phyloP scores from a whole-genome alignment of 2,888 invertebrate species.

The Philaethria dido region DNA sequence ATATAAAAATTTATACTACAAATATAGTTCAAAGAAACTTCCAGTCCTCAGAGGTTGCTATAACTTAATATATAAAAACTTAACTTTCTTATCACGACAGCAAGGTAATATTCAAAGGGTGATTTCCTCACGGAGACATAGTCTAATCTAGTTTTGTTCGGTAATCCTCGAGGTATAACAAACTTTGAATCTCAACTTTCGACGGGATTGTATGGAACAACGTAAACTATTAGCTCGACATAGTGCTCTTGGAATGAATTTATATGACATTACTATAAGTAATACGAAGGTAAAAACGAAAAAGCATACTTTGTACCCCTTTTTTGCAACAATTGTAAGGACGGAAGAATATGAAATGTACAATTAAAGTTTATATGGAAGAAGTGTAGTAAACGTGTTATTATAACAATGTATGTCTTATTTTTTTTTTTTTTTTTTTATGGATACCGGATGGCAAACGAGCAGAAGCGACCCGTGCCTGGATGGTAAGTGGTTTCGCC shows the following conservation, averaged over 20 bases:
- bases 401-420: no score
- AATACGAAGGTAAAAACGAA: no score
- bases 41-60: background rate
- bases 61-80: constrained; percentile 37
- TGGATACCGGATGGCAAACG: no score
- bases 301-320: no score
- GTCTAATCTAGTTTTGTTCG: constrained; percentile 38
- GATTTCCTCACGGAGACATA: constrained; percentile 40
- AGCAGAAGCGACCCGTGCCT: no score
- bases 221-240: constrained; percentile 26
- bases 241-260: constrained; percentile 9
- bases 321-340: no score
- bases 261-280: background rate
- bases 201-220: constrained; percentile 28
- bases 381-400: no score
- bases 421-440: no score
- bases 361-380: no score
- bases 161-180: constrained; percentile 40
- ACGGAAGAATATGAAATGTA: no score
- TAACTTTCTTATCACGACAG: constrained; percentile 38
- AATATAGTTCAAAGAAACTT: background rate
- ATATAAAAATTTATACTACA: background rate
- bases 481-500: no score
- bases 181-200: constrained; percentile 32
- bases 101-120: constrained; percentile 41